phyloP scores from a whole-genome alignment of 2,888 invertebrate species.

The Frankliniella intonsa region DNA sequence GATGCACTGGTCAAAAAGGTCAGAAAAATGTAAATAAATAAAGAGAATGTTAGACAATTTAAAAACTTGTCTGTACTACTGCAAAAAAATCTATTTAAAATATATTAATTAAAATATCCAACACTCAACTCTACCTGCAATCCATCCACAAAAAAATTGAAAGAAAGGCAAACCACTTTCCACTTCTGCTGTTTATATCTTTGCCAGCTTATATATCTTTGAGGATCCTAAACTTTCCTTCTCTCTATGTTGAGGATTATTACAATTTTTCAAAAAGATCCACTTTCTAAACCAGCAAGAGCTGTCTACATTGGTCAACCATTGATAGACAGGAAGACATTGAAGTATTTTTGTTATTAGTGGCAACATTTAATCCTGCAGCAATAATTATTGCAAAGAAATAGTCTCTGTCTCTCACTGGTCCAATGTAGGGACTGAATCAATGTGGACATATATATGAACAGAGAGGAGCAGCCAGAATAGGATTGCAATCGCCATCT shows the following conservation, averaged over 20 bases:
- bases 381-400: neutral
- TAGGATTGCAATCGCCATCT: neutral
- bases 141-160: conserved; percentile 1
- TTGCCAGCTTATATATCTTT: neutral
- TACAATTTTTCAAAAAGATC: neutral
- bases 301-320: neutral
- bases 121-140: neutral
- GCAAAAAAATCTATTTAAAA: neutral
- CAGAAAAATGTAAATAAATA: neutral
- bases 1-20: neutral
- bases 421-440: neutral
- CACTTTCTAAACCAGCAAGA: neutral
- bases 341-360: neutral
- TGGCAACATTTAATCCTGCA: accelerated
- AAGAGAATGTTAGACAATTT: no score
- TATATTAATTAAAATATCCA: neutral
- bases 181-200: neutral
- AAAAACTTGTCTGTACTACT: neutral
- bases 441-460: neutral
- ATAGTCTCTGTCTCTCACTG: neutral
- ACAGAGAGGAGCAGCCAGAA: neutral
- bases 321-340: neutral
- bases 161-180: neutral
- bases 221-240: neutral
- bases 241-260: neutral